Base-by-base conservation (phyloP, 1,140 invertebrate species). In the Macrostomum lignano region DNA sequence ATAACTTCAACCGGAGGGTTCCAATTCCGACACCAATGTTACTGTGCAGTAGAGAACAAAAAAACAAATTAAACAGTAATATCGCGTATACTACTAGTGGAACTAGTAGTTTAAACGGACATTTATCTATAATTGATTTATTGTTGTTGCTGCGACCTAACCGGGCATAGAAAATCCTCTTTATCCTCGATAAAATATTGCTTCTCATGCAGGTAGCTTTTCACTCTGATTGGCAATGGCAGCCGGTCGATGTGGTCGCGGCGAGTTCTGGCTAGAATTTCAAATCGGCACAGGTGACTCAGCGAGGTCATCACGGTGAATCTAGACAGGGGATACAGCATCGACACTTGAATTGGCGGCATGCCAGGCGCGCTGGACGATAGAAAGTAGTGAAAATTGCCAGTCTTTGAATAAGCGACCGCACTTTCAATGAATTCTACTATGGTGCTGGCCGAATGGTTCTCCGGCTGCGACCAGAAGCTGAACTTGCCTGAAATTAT, bases 371-470 rank as follows among this genome's bases (percentile, higher is more conserved):
- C 48, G 23, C 77, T 65, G 34, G 82, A 67, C 52, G 88, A 76
- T 38, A 93, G 62, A 55, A 94, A 93, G 65, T 93, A 94, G 35
- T 88, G 63, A 60, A 88, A 91, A 9, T 78, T 67, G 33, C 81
- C 81, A 51, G 75, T 81, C 13, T 76, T 66, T 2, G 64, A 93
- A 51, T 88, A 79, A 46, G 84, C 76, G 21, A 93, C 78, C 0
- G 82, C 79, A 52, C 86, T 84, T 54, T 93, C 79, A 36, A 94
- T 88, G 52, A 94, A 91, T 49, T 93, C 81, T 13, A 84, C 78
- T 38, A 94, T 93, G 3, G 81, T 88, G 44, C 45, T 77, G 69
- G 33, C 78, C 72, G 51, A 47, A 37, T 51, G 47, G 6, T 48
- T 51, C 28, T 49, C 48, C 7, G 51, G 50, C 36, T 82, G 79